These are phyloP conservation scores for Samia ricini DNA, from an alignment of 1,140 invertebrate species.

Conservation along the genomic window DNA sequence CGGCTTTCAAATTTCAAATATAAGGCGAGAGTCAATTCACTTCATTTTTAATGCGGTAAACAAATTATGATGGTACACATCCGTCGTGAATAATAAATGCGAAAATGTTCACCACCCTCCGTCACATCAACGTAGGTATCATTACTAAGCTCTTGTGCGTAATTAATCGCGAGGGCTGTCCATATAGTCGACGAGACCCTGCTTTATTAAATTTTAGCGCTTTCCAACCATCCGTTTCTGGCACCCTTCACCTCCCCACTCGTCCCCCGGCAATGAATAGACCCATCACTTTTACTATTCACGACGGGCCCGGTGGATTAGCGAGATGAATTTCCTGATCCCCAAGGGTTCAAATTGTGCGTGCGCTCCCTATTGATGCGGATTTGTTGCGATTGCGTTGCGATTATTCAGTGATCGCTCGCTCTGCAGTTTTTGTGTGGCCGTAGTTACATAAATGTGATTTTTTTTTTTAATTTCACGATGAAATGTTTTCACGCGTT, in stretches of 20 bases:
- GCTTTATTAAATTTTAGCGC: slow-evolving; percentile 77
- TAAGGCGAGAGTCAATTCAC: not conserved
- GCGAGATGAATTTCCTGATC: slow-evolving; percentile 66
- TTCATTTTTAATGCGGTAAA: not conserved
- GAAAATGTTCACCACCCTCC: slow-evolving; percentile 28
- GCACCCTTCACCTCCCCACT: slow-evolving; percentile 21
- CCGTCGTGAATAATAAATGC: slow-evolving; percentile 53
- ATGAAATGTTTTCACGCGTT: no score
- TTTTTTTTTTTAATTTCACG: not conserved
- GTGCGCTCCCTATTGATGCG: slow-evolving; percentile 42
- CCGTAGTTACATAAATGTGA: not conserved
- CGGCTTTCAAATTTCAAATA: not conserved
- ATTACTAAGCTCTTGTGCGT: slow-evolving; percentile 67
- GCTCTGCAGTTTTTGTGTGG: not conserved
- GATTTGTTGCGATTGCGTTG: slow-evolving; percentile 46
- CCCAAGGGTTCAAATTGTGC: slow-evolving; percentile 52
- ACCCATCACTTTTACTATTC: slow-evolving; percentile 74
- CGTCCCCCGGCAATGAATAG: slow-evolving; percentile 48
- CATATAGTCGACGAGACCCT: slow-evolving; percentile 42
- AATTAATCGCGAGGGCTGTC: slow-evolving; percentile 69
- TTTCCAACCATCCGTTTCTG: slow-evolving; percentile 33
- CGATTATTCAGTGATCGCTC: slow-evolving; percentile 31
- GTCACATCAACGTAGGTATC: slow-evolving; percentile 44
- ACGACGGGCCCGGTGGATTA: slow-evolving; percentile 60
- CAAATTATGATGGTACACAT: slow-evolving; percentile 12